Base-by-base conservation (phyloP, 2,888 invertebrate species). In the Stenchaetothrips biformis region DNA sequence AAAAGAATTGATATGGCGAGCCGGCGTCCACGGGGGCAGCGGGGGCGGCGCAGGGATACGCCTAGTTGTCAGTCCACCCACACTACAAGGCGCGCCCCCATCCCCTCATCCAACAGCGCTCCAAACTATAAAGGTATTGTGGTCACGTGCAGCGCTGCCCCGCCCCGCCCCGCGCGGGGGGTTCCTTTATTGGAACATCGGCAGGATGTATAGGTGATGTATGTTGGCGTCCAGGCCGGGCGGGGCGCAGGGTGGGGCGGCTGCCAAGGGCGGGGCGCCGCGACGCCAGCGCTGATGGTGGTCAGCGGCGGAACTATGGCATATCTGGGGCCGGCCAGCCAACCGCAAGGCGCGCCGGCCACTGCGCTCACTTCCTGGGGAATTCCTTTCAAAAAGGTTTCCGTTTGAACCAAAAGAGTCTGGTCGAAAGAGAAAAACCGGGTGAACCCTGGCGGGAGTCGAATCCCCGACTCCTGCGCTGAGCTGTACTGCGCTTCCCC, bases 101-200 rank as follows among this genome's bases (percentile, higher is more conserved):
- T 13, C 53, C 53, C 53, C 18, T 53, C 53, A 53, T 53, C 53
- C 53, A 53, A 53, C 53, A 53, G 53, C 53, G 53, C 53, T 18
- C 67, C 67, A 74, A 74, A 74, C 67, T 74, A 74, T 74, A 74
- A 74, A 74, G 67, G 67, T 74, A 74, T 74, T 74, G 67, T 74
- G 67, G 67, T 74, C 67, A 74, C 67, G 67, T 74, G 67, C n/a
- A n/a, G 21, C 21, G 67, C 67, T 25, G 25, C 67, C 67, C 67
- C 67, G 21, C 21, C 67, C 21, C 67, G 21, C 67, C 67, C 8
- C 67, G 67, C 21, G 25, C 25, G 4, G 21, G 21, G 21, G 11
- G 25, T 11, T 25, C 67, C 67, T 74, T 74, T 74, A 74, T 74
- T 74, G 67, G 67, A 74, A 74, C 67, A 74, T 74, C 67, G 67